A percentile compares a stretch with the other conserved stretches of the same genome.
phyloP scores from a whole-genome alignment of 2,797 vertebrate genomes.

The Tapirus indicus region DNA sequence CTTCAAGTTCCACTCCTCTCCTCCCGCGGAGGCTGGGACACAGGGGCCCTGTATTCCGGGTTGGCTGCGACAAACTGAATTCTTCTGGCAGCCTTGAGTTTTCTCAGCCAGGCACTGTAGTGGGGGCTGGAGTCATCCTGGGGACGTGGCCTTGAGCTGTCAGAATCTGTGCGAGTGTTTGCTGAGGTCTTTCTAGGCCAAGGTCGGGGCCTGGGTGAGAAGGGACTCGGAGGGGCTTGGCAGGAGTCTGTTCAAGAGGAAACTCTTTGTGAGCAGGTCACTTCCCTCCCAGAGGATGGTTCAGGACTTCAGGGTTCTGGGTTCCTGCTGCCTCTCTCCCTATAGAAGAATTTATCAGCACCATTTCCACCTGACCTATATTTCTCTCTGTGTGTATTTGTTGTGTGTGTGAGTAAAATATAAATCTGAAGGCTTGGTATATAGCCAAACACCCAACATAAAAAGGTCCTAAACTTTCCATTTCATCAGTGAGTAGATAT shows the following conservation, averaged over 20 bases:
- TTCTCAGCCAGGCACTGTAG: background rate
- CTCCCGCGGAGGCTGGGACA: background rate
- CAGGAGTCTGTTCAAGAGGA: background rate
- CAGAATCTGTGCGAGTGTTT: fast-evolving
- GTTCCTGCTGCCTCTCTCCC: background rate
- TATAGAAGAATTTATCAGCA: background rate
- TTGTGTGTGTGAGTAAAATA: background rate
- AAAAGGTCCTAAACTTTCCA: background rate
- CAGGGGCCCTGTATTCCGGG: background rate
- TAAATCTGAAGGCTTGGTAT: background rate
- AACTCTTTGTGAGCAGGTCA: background rate
- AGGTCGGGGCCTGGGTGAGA: background rate
- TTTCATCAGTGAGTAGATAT: background rate
- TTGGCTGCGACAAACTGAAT: background rate
- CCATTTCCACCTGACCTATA: background rate
- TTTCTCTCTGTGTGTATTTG: background rate
- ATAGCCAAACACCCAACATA: background rate
- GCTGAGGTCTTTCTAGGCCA: background rate
- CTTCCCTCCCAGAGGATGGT: background rate
- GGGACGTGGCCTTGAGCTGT: background rate
- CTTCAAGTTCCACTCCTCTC: background rate
- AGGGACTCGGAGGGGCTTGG: background rate
- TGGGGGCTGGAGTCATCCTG: background rate
- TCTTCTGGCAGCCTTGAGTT: background rate
- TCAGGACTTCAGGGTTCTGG: too few relatives aligned